These are phyloP conservation scores for Sebastes jordani DNA, from an alignment of 2,797 vertebrate genomes.

Conservation along the genomic window DNA sequence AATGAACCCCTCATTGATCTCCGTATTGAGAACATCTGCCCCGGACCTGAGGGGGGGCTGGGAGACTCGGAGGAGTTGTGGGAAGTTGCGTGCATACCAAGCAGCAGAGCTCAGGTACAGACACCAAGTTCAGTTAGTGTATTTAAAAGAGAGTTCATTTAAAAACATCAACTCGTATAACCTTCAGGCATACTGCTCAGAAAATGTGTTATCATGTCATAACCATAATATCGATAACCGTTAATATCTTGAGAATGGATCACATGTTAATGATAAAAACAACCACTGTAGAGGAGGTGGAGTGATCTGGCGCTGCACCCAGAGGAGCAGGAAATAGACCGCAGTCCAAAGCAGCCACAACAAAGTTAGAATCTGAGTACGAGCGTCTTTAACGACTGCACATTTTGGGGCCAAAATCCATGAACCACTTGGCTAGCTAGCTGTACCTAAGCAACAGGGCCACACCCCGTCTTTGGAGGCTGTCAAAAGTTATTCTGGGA, in stretches of 20 bases:
- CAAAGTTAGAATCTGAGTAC: slow-evolving; percentile 2
- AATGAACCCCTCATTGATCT: slow-evolving; percentile 71
- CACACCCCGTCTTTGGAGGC: slow-evolving; percentile 12
- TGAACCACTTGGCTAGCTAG: not conserved
- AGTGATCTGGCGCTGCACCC: not conserved
- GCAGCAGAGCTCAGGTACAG: slow-evolving; percentile 37
- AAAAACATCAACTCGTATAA: not conserved
- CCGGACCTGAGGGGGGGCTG: slow-evolving; percentile 50
- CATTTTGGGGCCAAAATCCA: not conserved
- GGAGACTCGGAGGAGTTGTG: slow-evolving; percentile 18
- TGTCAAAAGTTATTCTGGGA: slow-evolving; percentile 30
- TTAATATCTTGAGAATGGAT: not conserved
- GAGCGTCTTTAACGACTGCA: not conserved
- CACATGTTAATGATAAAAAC: not conserved
- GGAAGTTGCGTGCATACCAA: slow-evolving; percentile 40
- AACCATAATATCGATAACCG: too few relatives aligned
- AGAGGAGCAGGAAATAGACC: slow-evolving; percentile 14
- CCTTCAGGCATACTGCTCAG: not conserved
- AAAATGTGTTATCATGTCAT: not conserved
- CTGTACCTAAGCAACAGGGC: not conserved
- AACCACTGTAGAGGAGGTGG: not conserved
- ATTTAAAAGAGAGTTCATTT: not conserved
- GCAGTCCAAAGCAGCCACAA: slow-evolving; percentile 10
- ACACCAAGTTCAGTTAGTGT: not conserved
- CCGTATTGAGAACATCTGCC: slow-evolving; percentile 73